These are phyloP conservation scores for Taenioides sp. DNA, from an alignment of 2,797 vertebrate genomes.

Conservation along the genomic window DNA sequence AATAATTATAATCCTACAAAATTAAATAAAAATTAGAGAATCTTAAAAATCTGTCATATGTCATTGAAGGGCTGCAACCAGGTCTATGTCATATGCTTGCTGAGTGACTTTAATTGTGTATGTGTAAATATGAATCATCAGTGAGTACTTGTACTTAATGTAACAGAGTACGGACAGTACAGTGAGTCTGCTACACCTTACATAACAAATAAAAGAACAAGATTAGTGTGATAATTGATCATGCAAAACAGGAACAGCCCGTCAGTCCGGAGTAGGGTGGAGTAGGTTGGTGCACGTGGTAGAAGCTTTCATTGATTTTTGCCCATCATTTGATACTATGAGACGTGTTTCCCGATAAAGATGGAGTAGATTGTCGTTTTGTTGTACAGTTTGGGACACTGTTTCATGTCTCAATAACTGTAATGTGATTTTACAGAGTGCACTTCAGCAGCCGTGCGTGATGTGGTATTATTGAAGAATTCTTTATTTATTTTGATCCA, in stretches of 20 bases:
- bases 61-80: not conserved
- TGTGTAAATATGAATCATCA: not conserved
- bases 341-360: slow-evolving; percentile 24
- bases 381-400: slow-evolving; percentile 31
- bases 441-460: not conserved
- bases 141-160: slow-evolving; percentile 8
- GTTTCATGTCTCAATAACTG: slow-evolving; percentile 29
- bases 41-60: too few relatives aligned
- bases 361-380: slow-evolving; percentile 31
- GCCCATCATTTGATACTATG: slow-evolving; percentile 47
- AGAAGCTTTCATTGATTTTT: slow-evolving; percentile 64
- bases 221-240: slow-evolving; percentile 11
- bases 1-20: too few relatives aligned
- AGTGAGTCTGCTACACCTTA: slow-evolving; percentile 10
- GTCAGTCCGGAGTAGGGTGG: slow-evolving; percentile 34
- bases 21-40: too few relatives aligned
- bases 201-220: not conserved
- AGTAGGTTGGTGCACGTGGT: slow-evolving; percentile 31
- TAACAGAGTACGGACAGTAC: slow-evolving; percentile 7
- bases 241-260: slow-evolving; percentile 28
- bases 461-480: not conserved
- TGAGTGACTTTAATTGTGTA: slow-evolving; percentile 4
- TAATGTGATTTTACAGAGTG: slow-evolving; percentile 13
- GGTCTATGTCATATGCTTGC: not conserved
- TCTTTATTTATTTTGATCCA: not conserved